Evolutionary conservation across 2,113 vertebrate species (phyloP), one percentile per base, ranked within the genome.

Genomic region (Promerops cafer): DNA sequence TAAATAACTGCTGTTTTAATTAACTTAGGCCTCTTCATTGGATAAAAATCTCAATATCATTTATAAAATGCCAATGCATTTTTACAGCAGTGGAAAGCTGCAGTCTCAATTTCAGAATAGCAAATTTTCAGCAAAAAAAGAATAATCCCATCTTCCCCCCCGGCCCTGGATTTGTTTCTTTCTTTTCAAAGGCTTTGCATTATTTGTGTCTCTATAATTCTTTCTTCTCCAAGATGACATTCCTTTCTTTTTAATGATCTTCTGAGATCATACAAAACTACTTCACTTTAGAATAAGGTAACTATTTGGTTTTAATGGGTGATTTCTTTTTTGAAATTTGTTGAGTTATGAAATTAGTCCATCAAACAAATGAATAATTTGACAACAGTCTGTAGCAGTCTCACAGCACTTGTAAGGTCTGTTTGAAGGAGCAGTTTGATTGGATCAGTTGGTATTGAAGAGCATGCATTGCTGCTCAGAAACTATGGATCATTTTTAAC

Each of bases 161-260:
- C 1, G 1, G 1, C 11, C 11, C 7, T 27, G 6, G 1, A 54
- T 1, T 53, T 45, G 1, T 42, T 87, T 39, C 7, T 56, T 83
- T 65, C 26, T 84, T 91, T 84, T 60, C 42, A 60, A 77, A 80
- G 21, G 6, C 23, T 83, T 87, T 49, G 26, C 16, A 8, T 52
- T 57, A 52, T 24, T 64, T 86, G 3, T 60, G 4, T 31, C 14
- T 61, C 15, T 56, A 6, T 26, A 50, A 30, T 64, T 87, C 44
- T 69, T 76, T 54, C 27, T 66, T 64, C 17, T 81, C 33, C 49
- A 59, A 52, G 13, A 10, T 45, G 17, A 30, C 8, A 10, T 78
- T 90, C 12, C 13, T 54, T 57, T 26, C 6, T 74, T 87, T 82
- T 52, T 37, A 44, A 5, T 47, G 22, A 2, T 59, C 37, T 59